Evolutionary conservation across 2,797 vertebrate species (phyloP).

Genomic region (Danio aesculapii): DNA sequence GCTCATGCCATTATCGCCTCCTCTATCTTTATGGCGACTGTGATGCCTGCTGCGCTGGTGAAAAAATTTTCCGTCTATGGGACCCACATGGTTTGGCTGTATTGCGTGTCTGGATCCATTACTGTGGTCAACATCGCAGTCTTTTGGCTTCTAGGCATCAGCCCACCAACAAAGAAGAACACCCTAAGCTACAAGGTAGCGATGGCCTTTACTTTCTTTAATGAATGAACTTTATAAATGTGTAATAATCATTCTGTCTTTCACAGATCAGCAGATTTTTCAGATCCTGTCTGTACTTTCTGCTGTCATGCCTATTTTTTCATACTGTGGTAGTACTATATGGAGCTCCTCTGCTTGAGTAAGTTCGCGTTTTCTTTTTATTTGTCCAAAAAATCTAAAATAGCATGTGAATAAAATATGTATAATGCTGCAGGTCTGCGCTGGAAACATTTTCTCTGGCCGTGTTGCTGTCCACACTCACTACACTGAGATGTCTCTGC

Average conservation of each 20-base stretch:
- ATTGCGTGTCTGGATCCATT: constrained; percentile 82
- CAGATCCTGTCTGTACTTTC: constrained; percentile 91
- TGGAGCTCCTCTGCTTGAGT: constrained; percentile 95
- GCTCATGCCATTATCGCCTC: constrained; percentile 84
- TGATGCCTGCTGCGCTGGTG: constrained; percentile 79
- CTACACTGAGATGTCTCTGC: constrained; percentile 92
- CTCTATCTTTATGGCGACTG: constrained; percentile 81
- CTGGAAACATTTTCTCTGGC: constrained; percentile 93
- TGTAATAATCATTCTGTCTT: constrained; percentile 51
- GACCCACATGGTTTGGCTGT: constrained; percentile 89
- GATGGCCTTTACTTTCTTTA: not conserved
- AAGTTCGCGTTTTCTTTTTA: constrained; percentile 73
- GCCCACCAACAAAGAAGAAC: constrained; percentile 85
- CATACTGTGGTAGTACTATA: constrained; percentile 91
- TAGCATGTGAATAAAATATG: not conserved
- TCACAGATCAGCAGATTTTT: constrained; percentile 87
- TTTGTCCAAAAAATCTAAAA: not conserved
- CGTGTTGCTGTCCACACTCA: constrained; percentile 90
- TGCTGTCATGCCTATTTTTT: constrained; percentile 75
- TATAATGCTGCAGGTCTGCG: constrained; percentile 78
- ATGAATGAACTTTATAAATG: not conserved
- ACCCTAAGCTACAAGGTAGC: constrained; percentile 87
- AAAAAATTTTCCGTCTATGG: constrained; percentile 87
- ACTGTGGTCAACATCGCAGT: constrained; percentile 79
- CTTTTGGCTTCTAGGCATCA: constrained; percentile 85